A percentile compares a stretch with the other conserved stretches of the same genome.
Evolutionary conservation across 2,113 vertebrate genomes (phyloP).

Genomic region (Microtus richardsoni): DNA sequence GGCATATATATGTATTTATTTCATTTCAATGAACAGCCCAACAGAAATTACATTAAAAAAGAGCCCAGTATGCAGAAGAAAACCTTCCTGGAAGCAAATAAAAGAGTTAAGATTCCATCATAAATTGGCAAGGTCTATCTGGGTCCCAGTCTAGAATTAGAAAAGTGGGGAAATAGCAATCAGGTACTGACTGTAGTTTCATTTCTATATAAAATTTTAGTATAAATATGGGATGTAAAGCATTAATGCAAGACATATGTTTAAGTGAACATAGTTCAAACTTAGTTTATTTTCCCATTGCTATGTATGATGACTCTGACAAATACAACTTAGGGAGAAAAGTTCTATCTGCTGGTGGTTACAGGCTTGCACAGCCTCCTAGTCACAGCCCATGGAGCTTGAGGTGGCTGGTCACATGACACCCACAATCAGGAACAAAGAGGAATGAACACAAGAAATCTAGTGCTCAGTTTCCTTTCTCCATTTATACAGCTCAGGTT

Average conservation of each 20-base stretch:
- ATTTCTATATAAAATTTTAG: not conserved
- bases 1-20: not conserved
- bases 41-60: conserved; percentile 47
- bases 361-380: not conserved
- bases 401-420: not conserved
- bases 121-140: not conserved
- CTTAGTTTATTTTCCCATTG: not conserved
- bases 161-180: not conserved
- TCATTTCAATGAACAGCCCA: conserved; percentile 1
- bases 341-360: not conserved
- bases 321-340: not conserved
- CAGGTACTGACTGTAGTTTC: not conserved
- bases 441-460: not conserved
- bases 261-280: not conserved
- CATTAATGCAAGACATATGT: not conserved
- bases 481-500: not conserved
- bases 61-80: not conserved
- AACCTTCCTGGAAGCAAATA: not conserved
- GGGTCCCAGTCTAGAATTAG: not conserved
- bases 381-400: not conserved
- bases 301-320: not conserved
- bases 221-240: not conserved
- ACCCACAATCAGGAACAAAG: not conserved
- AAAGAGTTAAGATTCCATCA: not conserved
- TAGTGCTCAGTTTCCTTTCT: not conserved